phyloP scores from a whole-genome alignment of 2,113 vertebrate genomes.

The Guaruba guarouba region DNA sequence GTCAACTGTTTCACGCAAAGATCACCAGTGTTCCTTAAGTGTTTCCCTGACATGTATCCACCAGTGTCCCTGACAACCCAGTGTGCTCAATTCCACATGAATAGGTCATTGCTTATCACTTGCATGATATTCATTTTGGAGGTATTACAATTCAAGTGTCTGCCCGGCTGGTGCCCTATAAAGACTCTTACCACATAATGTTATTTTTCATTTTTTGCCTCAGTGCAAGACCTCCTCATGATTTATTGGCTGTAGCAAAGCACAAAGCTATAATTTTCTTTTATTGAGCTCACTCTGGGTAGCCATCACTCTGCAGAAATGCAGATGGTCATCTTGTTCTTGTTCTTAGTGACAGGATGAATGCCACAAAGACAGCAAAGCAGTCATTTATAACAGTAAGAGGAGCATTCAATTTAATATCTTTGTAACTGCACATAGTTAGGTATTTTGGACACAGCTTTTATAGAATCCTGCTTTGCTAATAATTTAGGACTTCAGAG shows the following conservation, averaged over 20 bases:
- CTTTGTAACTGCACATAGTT: slow-evolving; percentile 31
- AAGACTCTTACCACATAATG: slow-evolving; percentile 7
- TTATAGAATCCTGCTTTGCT: not conserved
- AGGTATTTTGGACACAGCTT: slow-evolving; percentile 11
- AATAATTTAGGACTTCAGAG: not conserved
- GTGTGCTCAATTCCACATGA: not conserved
- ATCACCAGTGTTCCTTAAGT: not conserved
- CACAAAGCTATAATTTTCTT: slow-evolving; percentile 63
- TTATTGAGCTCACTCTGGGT: slow-evolving; percentile 67
- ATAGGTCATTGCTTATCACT: not conserved
- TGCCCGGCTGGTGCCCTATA: not conserved
- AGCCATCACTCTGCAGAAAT: slow-evolving; percentile 67
- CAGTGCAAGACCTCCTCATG: not conserved
- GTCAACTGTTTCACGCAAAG: not conserved
- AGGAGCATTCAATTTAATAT: slow-evolving; percentile 33
- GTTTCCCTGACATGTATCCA: not conserved
- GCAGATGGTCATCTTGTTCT: slow-evolving; percentile 70
- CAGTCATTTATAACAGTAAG: slow-evolving; percentile 21
- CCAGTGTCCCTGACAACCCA: not conserved
- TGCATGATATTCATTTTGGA: not conserved
- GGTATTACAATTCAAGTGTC: not conserved
- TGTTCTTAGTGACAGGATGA: slow-evolving; percentile 59
- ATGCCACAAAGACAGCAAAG: slow-evolving; percentile 55
- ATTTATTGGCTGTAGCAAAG: slow-evolving; percentile 62
- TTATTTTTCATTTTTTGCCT: slow-evolving; percentile 49